Evolutionary conservation across 2,888 invertebrate genomes (phyloP).

Genomic region (Penaeus monodon): DNA sequence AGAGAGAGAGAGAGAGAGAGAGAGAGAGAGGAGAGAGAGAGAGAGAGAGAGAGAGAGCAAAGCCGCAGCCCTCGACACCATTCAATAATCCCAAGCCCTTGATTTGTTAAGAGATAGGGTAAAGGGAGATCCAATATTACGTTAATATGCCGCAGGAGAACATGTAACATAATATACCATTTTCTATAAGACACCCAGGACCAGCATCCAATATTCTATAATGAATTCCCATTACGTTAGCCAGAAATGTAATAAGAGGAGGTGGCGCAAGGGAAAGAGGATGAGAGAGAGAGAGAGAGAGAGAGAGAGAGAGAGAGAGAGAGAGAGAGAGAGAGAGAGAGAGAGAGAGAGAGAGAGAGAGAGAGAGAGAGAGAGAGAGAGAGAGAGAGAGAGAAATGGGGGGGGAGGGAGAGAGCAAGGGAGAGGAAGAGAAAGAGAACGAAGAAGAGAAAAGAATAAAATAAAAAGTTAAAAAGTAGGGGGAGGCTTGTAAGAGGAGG

Average conservation of each 20-base stretch:
- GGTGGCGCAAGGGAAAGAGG: constrained; percentile 28
- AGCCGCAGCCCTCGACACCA: constrained; percentile 21
- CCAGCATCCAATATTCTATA: constrained; percentile 55
- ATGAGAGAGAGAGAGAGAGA: neutral
- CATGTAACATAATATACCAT: constrained; percentile 55
- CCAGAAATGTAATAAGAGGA: constrained; percentile 54
- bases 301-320: neutral
- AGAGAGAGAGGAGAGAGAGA: neutral
- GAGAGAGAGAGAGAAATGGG: neutral
- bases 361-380: neutral
- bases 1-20: neutral
- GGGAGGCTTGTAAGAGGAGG: neutral
- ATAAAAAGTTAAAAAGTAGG: neutral
- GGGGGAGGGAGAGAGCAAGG: neutral
- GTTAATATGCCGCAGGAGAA: constrained; percentile 45
- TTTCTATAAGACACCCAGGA: constrained; percentile 53
- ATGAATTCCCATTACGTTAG: constrained; percentile 55
- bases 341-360: neutral
- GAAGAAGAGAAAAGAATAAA: neutral
- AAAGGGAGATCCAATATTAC: constrained; percentile 55
- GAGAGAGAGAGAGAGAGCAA: constrained; percentile 5
- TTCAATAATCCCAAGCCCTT: constrained; percentile 43
- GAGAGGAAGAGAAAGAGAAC: neutral
- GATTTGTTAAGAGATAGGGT: constrained; percentile 55
- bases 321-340: constrained; percentile 13